These are phyloP conservation scores for Pseudococcus viburni DNA, from an alignment of 2,888 invertebrate genomes.

Conservation along the genomic window DNA sequence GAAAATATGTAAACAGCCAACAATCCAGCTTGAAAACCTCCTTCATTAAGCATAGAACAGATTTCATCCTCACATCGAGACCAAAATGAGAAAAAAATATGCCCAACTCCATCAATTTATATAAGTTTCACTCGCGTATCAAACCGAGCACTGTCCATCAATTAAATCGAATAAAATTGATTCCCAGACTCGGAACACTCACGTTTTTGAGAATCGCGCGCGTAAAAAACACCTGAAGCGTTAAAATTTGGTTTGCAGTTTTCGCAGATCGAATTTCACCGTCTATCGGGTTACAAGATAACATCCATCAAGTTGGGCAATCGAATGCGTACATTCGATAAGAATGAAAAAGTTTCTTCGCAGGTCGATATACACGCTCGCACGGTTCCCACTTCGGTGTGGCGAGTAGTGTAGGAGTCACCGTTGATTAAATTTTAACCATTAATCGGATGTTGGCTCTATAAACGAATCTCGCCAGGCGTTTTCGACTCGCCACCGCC, in stretches of 20 bases:
- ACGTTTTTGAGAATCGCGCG: not conserved
- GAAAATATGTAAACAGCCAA: no score
- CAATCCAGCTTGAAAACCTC: no score
- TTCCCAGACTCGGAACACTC: not conserved
- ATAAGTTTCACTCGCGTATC: not conserved
- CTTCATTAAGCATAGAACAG: no score
- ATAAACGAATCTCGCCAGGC: not conserved
- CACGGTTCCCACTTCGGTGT: no score
- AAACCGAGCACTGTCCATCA: not conserved
- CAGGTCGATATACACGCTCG: not conserved
- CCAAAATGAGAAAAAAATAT: not conserved
- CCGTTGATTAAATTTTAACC: constrained; percentile 12
- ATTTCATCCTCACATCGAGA: no score
- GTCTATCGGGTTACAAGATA: not conserved
- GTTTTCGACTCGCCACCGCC: not conserved
- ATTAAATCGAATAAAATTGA: constrained; percentile 1
- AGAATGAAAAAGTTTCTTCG: not conserved
- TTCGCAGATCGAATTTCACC: constrained; percentile 11
- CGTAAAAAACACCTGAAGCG: constrained; percentile 14
- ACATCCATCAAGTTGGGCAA: constrained; percentile 3
- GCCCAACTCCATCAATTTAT: not conserved
- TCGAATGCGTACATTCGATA: not conserved
- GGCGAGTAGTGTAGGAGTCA: not conserved
- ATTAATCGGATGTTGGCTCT: constrained; percentile 11
- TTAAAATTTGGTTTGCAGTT: constrained; percentile 1